Percentiles rank a stretch among this genome's conserved stretches.
phyloP scores from a whole-genome alignment of 1,140 invertebrate species.

The Pemphigus obesinymphae region DNA sequence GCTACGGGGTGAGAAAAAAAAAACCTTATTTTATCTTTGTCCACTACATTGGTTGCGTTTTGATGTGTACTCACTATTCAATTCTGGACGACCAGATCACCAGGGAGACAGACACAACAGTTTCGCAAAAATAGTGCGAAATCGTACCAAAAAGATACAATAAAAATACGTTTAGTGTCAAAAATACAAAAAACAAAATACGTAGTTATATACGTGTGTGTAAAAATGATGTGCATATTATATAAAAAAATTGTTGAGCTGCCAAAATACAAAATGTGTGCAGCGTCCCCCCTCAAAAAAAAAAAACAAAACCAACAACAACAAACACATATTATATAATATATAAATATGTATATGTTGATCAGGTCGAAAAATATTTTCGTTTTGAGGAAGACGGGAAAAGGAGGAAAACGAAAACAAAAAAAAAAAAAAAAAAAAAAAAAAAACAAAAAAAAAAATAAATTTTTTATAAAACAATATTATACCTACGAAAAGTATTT shows the following conservation, averaged over 20 bases:
- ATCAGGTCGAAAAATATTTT: background rate
- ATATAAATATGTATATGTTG: background rate
- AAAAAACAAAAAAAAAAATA: background rate
- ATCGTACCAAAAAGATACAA: conserved; percentile 42
- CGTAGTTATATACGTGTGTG: conserved; percentile 29
- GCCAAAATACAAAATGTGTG: conserved; percentile 32
- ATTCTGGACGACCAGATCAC: conserved; percentile 40
- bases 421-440: background rate
- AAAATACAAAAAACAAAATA: conserved; percentile 39
- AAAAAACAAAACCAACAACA: background rate
- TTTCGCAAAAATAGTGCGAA: conserved; percentile 40
- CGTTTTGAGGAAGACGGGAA: background rate
- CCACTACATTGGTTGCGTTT: conserved; percentile 37
- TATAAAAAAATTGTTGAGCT: conserved; percentile 20
- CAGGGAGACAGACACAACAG: conserved; percentile 31
- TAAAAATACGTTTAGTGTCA: conserved; percentile 42
- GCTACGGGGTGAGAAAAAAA: conserved; percentile 27
- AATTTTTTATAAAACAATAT: too few relatives aligned
- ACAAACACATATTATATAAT: background rate
- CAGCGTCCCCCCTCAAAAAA: background rate
- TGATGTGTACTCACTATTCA: conserved; percentile 34
- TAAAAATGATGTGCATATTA: conserved; percentile 32
- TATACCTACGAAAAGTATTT: background rate
- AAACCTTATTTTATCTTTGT: conserved; percentile 29
- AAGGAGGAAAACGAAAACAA: background rate